phyloP scores from a whole-genome alignment of 1,140 invertebrate genomes.

The Sipha flava region DNA sequence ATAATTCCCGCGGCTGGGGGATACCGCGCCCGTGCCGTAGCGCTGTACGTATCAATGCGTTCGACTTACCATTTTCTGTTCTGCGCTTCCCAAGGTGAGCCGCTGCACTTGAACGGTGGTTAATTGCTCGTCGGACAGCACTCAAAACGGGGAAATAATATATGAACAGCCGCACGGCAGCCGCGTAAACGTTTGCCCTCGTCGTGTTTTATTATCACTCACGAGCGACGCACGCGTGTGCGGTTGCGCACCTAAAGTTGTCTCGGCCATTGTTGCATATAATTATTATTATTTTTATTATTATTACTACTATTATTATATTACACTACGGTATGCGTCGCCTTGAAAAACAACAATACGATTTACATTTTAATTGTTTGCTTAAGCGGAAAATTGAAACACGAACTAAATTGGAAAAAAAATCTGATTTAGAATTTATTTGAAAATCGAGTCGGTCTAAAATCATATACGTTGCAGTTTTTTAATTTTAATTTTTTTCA shows the following conservation, averaged over 20 bases:
- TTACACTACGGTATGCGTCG: no score
- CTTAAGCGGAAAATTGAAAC: no score
- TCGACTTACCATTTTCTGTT: background rate
- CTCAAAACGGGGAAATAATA: background rate
- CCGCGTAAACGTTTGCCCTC: background rate
- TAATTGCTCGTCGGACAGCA: background rate
- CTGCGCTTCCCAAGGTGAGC: constrained; percentile 18
- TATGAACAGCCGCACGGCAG: background rate
- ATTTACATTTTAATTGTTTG: no score
- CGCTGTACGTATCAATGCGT: background rate
- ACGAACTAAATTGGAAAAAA: no score
- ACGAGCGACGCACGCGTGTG: background rate
- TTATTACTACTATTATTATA: no score
- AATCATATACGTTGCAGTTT: no score
- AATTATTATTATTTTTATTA: no score
- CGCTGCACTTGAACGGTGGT: background rate
- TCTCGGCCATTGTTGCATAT: background rate
- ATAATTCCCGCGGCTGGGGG: background rate
- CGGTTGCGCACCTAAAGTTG: background rate
- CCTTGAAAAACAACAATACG: no score
- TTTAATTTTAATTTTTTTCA: no score
- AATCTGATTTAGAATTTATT: no score
- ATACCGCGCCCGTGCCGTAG: background rate
- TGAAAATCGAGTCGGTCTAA: no score
- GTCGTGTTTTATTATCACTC: background rate